phyloP scores from a whole-genome alignment of 1,140 invertebrate genomes.

The fruit fly (Drosophila melanogaster) region Release_6_plus_ISO1_MT NT_033779.5:10154501-10155000 shows the following conservation, averaged over 20 bases:
- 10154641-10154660: neutral
- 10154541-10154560: neutral
- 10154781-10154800: slow-evolving; percentile 97
- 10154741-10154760: slow-evolving; percentile 99
- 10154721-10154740: slow-evolving; percentile 89
- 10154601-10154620: neutral
- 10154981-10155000: slow-evolving; percentile 94
- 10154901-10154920: slow-evolving; percentile 94
- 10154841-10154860: slow-evolving; percentile 95
- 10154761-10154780: slow-evolving; percentile 95
- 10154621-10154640: neutral
- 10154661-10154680: neutral
- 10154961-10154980: slow-evolving; percentile 92
- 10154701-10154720: slow-evolving; percentile 99
- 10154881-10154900: slow-evolving; percentile 98
- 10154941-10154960: slow-evolving; percentile 91
- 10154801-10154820: slow-evolving; percentile 96
- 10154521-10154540: neutral
- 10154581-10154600: neutral
- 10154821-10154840: slow-evolving; percentile 98
- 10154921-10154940: slow-evolving; percentile 95
- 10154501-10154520: neutral
- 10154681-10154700: slow-evolving; percentile 84
- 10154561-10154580: neutral
- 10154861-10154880: slow-evolving; percentile 97